Base-by-base conservation (phyloP, 1,140 invertebrate genomes). In the Rhysida immarginata region DNA sequence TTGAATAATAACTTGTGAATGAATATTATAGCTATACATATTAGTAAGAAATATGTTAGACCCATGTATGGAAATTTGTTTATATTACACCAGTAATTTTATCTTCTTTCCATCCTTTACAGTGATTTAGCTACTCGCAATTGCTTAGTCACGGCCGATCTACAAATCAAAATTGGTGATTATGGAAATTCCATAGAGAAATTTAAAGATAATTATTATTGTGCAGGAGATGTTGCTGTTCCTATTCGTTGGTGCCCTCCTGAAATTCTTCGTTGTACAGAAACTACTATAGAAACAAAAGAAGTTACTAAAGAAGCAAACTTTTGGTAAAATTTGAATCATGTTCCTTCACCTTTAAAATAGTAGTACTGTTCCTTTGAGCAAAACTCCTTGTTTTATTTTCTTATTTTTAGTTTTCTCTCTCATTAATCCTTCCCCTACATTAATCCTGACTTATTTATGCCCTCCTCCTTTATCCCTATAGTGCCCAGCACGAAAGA, bases 181-280 rank as follows among this genome's bases (percentile, higher is more conserved):
- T 82, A 81, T 66, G 80, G 80, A 16, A 73, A 69, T 13, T 73
- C 74, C 18, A 73, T 78, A 11, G 73, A 77, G 59, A 75, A 72
- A 61, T 81, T 78, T 66, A 69, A 68, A 57, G 76, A 78, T 58
- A 83, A 87, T 65, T 87, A 86, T 65, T 84, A 83, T 62, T 76
- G 77, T 52, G 72, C 78, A 57, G 78, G 77, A 42, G 77, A 82
- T 56, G 71, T 81, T 26, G 79, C 78, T 5, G 68, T 87, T 23
- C 83, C 84, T 2, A 77, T 87, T 26, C 68, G 84, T 60, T 87
- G 84, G 84, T 81, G 82, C 64, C 79, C 83, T 26, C 84, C 84
- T 3, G 84, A 86, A 69, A 78, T 79, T 3, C 62, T 86, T 2
- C 69, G 73, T 25, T 81, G 79, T 59, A 82, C 82, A 5, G 75